Evolutionary conservation across 1,140 invertebrate species (phyloP), one percentile per base, ranked within the genome.

Genomic region (Pachyrhynchus sulphureomaculatus): DNA sequence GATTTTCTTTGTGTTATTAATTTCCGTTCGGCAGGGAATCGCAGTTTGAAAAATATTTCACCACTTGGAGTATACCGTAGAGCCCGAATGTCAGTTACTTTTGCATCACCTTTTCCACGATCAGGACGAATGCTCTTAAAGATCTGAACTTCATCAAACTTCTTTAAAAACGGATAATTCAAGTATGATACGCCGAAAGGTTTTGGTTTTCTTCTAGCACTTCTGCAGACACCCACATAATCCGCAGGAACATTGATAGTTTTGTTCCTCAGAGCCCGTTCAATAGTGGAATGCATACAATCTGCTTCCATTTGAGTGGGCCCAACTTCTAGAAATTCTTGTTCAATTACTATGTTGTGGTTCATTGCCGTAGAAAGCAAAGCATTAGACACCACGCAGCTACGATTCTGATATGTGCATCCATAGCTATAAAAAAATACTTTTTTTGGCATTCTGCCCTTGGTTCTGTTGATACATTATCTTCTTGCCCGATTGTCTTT

Each of bases 271-370:
- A 57, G 21, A 6, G 8, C 21, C 21, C 18, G 8, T 44, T 44
- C 20, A 17, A 17, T 44, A 18, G 20, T 4, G 6, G 41, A 12
- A 20, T 44, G n/a, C 12, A 24, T 53, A 12, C 6, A 24, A 26
- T 56, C 54, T 10, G 20, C 26, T 20, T 56, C 41, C 26, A 56
- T 56, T 34, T 47, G 54, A 33, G 39, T 56, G 23, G 18, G 41
- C 10, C 41, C 41, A 4, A 32, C 24, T 44, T 56, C 54, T 17
- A 56, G 32, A 33, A 32, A 56, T 20, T 45, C 36, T 45, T 56
- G 41, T 44, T 45, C 29, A 5, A 45, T 56, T 15, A 26, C 23
- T n/a, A 45, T 32, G 12, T 44, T 12, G 26, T 45, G 17, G 12
- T 8, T 12, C 18, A 56, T 56, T 8, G 41, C 15, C 29, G 47